Base-by-base conservation (phyloP, 2,113 vertebrate genomes). In the Hyaena hyaena region DNA sequence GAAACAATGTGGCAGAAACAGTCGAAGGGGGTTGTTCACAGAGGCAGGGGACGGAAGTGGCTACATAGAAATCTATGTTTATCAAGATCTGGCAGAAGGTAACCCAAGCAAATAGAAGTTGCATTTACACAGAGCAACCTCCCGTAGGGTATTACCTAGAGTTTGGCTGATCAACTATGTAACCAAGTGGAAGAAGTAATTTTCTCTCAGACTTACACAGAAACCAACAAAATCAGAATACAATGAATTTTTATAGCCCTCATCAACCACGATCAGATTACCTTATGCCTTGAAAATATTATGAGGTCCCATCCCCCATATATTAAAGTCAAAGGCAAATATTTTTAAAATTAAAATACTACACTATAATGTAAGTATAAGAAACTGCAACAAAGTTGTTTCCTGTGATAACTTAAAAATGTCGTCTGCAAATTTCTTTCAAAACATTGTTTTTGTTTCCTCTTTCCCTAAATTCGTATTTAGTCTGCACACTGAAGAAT, bases 281-380 rank as follows among this genome's bases (percentile, higher is more conserved):
- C 24, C 0, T 24, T 33, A 48, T 31, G 14, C 39, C 35, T 48
- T 84, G 10, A 23, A 89, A 76, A 80, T 35, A 68, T 26, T 61
- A n/a, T 31, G 33, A 74, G 24, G 23, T 35, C n/a, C 21, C 68
- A n/a, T 12, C 23, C 0, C 7, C 10, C 9, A 80, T 28, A 11
- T 69, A 39, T 4, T 31, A 63, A 84, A 7, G 17, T 35, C 24
- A 88, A 82, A 82, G 58, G 16, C 55, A 95, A 69, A 76, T 84
- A 71, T 33, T 95, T 84, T 74, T 43, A 39, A 94, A 89, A 76
- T 48, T 79, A 90, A 88, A 84, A 88, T 35, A 48, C 2, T 88
- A 68, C 7, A 73, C 24, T 35, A 89, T 50, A 7, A 90, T 33
- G 7, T 21, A 43, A 76, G 31, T 31, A 69, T 33, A 89, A 69